Conservation (phyloP, 2,113 vertebrate species). For the Gadus macrocephalus region DNA sequence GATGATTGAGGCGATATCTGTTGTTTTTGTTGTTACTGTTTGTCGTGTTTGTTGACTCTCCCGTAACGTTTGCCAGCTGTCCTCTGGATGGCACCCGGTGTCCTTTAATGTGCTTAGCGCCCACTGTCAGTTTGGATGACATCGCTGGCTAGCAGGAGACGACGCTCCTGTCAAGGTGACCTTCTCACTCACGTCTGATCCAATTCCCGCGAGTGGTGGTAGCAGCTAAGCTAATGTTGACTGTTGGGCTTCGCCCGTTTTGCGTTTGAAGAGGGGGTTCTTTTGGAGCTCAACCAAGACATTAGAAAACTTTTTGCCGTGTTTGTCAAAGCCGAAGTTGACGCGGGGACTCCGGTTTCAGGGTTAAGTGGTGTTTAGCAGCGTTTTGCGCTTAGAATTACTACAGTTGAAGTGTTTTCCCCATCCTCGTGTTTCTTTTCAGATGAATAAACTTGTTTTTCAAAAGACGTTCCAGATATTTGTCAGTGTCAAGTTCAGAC, state of each 20-base stretch:
- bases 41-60: conserved; percentile 17
- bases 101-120: conserved; percentile 55
- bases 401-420: background rate
- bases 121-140: conserved; percentile 57
- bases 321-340: conserved; percentile 28
- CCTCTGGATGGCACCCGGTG: conserved; percentile 39
- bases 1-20: background rate
- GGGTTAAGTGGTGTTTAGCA: background rate
- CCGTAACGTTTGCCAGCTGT: conserved; percentile 30
- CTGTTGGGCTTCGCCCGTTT: conserved; percentile 65
- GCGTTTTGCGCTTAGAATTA: background rate
- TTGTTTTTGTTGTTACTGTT: conserved; percentile 10
- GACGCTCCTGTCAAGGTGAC: conserved; percentile 70
- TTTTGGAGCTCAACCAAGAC: conserved; percentile 53
- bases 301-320: conserved; percentile 27
- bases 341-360: conserved; percentile 28
- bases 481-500: too few relatives aligned
- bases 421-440: background rate
- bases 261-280: conserved; percentile 57
- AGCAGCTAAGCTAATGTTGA: conserved; percentile 68
- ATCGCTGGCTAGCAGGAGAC: conserved; percentile 43
- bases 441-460: background rate
- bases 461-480: background rate
- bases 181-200: conserved; percentile 50
- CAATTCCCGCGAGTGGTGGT: conserved; percentile 43